Evolutionary conservation across 2,888 invertebrate genomes (phyloP).

Genomic region (Apotomis capreana): DNA sequence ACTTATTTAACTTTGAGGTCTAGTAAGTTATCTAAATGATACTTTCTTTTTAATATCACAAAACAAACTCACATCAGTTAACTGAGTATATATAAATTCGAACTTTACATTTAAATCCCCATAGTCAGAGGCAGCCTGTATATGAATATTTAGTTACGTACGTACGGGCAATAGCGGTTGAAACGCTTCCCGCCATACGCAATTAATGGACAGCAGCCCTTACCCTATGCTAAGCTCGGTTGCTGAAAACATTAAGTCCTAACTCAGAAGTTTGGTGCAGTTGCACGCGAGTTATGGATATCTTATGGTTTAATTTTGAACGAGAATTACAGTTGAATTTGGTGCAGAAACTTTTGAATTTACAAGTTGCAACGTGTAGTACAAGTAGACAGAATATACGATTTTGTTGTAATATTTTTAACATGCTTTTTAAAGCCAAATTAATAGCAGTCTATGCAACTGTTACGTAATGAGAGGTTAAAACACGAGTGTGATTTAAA

Average conservation of each 20-base stretch:
- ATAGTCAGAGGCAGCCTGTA: too few species aligned
- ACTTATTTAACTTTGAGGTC: too few species aligned
- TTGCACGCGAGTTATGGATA: slow-evolving; percentile 40
- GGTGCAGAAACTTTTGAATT: slow-evolving; percentile 17
- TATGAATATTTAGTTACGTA: not conserved
- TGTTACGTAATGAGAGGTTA: too few species aligned
- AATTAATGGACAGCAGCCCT: slow-evolving; percentile 12
- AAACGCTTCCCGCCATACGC: not conserved
- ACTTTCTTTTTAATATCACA: too few species aligned
- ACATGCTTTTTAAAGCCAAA: too few species aligned
- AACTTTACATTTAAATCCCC: too few species aligned
- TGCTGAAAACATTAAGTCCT: slow-evolving; percentile 38
- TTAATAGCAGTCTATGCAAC: too few species aligned
- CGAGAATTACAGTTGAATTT: slow-evolving; percentile 33
- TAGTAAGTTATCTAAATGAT: too few species aligned
- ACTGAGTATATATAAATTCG: too few species aligned
- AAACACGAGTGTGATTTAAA: too few species aligned
- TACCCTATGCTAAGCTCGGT: slow-evolving; percentile 31
- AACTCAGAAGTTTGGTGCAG: slow-evolving; percentile 27
- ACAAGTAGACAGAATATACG: not conserved
- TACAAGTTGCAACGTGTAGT: not conserved
- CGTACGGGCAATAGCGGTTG: not conserved
- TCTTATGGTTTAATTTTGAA: slow-evolving; percentile 38
- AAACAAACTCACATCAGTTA: too few species aligned
- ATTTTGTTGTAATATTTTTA: too few species aligned